A percentile compares a stretch with the other conserved stretches of the same genome.
These are phyloP conservation scores for Eidolon dupreanum DNA, from an alignment of 2,797 vertebrate species.

Conservation along the genomic window DNA sequence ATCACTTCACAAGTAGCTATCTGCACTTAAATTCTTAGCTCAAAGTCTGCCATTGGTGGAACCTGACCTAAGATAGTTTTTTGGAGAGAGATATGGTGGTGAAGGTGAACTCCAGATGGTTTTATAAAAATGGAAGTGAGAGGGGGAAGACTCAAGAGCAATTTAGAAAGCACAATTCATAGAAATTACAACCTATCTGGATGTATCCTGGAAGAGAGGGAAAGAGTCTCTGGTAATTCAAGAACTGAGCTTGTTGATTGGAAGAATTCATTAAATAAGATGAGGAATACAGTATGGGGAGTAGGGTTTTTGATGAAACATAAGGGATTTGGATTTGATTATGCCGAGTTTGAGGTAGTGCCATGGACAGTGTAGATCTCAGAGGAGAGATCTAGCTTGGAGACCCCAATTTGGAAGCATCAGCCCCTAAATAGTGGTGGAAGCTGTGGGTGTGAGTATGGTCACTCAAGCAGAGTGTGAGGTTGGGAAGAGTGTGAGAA, in stretches of 20 bases:
- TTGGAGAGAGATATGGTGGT: neutral
- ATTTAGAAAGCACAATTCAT: neutral
- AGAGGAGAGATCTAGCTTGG: neutral
- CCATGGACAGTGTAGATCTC: neutral
- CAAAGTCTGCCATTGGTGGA: neutral
- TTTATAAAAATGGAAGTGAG: neutral
- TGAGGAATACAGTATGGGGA: neutral
- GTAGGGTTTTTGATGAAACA: neutral
- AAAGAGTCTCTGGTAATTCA: neutral
- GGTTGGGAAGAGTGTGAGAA: neutral
- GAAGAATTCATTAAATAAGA: neutral
- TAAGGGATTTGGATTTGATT: neutral
- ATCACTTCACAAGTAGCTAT: neutral
- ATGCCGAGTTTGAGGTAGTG: neutral
- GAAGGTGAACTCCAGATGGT: neutral
- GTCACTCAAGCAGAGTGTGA: no score
- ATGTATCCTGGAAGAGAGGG: neutral
- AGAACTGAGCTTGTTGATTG: neutral
- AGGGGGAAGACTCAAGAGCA: neutral
- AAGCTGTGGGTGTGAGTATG: neutral
- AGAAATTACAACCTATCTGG: neutral
- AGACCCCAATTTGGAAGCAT: neutral
- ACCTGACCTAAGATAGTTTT: neutral
- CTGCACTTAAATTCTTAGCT: conserved; percentile 7
- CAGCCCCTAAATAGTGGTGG: no score